Percentiles rank a stretch among this genome's conserved stretches.
These are phyloP conservation scores for Sebastolobus altivelis DNA, from an alignment of 2,797 vertebrate genomes.

Conservation along the genomic window DNA sequence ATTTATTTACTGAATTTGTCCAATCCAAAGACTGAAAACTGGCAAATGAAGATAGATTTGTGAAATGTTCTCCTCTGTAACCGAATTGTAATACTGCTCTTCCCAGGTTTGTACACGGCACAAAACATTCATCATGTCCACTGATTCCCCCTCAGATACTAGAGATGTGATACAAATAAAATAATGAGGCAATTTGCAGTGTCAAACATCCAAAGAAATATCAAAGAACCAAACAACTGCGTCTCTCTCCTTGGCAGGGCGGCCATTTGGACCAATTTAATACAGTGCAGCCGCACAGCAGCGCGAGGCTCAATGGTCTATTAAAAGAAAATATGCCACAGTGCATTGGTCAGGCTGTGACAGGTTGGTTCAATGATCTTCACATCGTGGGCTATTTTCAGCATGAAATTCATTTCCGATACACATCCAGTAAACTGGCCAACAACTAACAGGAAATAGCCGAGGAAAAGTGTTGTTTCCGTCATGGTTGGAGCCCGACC, in stretches of 20 bases:
- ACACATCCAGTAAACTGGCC: slow-evolving; percentile 30
- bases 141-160: slow-evolving; percentile 23
- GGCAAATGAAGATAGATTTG: slow-evolving; percentile 35
- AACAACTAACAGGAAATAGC: slow-evolving; percentile 48
- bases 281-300: slow-evolving; percentile 29
- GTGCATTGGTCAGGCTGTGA: slow-evolving; percentile 60
- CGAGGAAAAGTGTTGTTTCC: slow-evolving; percentile 7
- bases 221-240: slow-evolving; percentile 34
- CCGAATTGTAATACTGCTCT: not conserved
- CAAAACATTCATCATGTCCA: slow-evolving; percentile 25
- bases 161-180: slow-evolving; percentile 54
- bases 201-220: slow-evolving; percentile 51
- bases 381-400: slow-evolving; percentile 52
- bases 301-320: slow-evolving; percentile 38
- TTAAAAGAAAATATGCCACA: slow-evolving; percentile 62
- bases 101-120: not conserved
- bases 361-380: slow-evolving; percentile 60
- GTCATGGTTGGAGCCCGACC: slow-evolving; percentile 11
- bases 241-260: slow-evolving; percentile 31
- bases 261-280: slow-evolving; percentile 58
- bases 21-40: not conserved
- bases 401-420: slow-evolving; percentile 52
- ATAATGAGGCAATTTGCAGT: slow-evolving; percentile 42
- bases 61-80: slow-evolving; percentile 35
- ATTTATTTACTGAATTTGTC: not conserved